A percentile compares a stretch with the other conserved stretches of the same genome.
Conservation (phyloP, 2,888 invertebrate species). For the Cyclophora punctaria region DNA sequence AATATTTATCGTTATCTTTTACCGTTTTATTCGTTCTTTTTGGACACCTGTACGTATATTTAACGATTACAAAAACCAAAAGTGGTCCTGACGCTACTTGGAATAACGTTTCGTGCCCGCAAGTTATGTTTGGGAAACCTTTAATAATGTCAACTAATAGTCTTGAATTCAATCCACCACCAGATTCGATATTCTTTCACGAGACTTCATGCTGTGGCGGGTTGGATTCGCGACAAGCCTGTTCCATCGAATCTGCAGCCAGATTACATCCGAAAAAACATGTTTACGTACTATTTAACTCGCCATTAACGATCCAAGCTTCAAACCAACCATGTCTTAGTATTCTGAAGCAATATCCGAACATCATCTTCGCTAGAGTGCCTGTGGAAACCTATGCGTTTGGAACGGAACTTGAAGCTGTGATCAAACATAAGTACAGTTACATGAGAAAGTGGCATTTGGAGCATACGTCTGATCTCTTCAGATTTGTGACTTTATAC, state of each 20-base stretch:
- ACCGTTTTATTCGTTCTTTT: too few species aligned
- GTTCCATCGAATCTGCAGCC: slow-evolving; percentile 22
- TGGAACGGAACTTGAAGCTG: not conserved
- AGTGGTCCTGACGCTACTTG: too few species aligned
- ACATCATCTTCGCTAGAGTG: slow-evolving; percentile 14
- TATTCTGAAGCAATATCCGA: slow-evolving; percentile 10
- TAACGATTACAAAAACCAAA: too few species aligned
- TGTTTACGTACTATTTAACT: slow-evolving; percentile 52
- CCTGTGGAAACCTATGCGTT: slow-evolving; percentile 14
- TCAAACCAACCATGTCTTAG: slow-evolving; percentile 9
- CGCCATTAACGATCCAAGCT: slow-evolving; percentile 13
- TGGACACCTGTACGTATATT: too few species aligned
- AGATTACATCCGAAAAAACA: slow-evolving; percentile 30
- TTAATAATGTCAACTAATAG: too few species aligned
- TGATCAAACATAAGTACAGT: not conserved
- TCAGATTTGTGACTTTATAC: not conserved
- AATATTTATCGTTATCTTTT: too few species aligned
- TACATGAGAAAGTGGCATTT: not conserved
- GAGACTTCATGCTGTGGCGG: slow-evolving; percentile 76
- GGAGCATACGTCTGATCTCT: not conserved
- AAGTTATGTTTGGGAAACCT: too few species aligned
- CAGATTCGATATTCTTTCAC: slow-evolving; percentile 75
- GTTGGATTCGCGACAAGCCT: slow-evolving; percentile 38
- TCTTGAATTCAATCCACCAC: not conserved
- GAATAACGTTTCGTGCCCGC: too few species aligned